phyloP scores from a whole-genome alignment of 2,888 invertebrate species.

The Eilema depressum region DNA sequence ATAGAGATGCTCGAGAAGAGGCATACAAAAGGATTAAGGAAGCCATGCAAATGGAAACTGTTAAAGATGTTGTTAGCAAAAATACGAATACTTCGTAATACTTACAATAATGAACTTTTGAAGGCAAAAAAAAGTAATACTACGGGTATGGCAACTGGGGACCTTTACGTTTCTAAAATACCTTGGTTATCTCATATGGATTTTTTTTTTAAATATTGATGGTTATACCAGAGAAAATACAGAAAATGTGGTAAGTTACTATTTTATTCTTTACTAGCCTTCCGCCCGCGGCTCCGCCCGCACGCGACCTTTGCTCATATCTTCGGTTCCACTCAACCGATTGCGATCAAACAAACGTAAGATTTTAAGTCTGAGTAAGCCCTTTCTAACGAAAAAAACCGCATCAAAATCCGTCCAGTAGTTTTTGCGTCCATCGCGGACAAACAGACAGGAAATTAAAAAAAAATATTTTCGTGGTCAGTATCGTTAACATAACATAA shows the following conservation, averaged over 20 bases:
- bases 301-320: too few species aligned
- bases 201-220: not conserved
- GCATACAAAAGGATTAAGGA: slow-evolving; percentile 4
- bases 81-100: slow-evolving; percentile 9
- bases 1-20: slow-evolving; percentile 8
- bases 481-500: too few species aligned
- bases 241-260: not conserved
- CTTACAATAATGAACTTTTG: not conserved
- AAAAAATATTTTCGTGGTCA: too few species aligned
- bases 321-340: too few species aligned
- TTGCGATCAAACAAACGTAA: too few species aligned
- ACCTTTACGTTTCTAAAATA: not conserved
- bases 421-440: too few species aligned
- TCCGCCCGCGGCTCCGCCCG: too few species aligned
- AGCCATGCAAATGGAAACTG: slow-evolving; percentile 3
- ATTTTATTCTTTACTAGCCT: not conserved
- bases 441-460: too few species aligned
- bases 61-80: slow-evolving; percentile 3
- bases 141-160: not conserved
- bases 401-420: too few species aligned
- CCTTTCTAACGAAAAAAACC: too few species aligned
- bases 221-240: not conserved
- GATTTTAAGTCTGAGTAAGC: too few species aligned
- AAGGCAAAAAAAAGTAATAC: not conserved
- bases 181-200: not conserved